Evolutionary conservation across 2,888 invertebrate genomes (phyloP).

Genomic region (Lasioglossum villosulum): DNA sequence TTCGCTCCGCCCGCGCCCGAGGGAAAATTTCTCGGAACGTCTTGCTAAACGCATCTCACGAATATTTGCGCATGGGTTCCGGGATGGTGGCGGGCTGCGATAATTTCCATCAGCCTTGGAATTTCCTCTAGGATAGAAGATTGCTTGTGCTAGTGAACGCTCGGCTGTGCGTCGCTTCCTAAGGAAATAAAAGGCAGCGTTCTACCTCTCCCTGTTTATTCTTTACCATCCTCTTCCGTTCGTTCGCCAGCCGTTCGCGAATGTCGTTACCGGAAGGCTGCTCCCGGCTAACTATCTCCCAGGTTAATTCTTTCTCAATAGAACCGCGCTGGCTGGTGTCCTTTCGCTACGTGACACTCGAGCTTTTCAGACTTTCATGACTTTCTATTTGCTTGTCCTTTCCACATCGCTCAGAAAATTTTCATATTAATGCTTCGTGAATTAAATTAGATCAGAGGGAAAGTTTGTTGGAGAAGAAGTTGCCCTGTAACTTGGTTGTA

Average conservation of each 20-base stretch:
- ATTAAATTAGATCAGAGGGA: neutral
- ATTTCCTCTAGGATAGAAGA: slow-evolving; percentile 40
- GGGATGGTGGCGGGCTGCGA: slow-evolving; percentile 22
- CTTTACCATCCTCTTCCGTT: slow-evolving; percentile 5
- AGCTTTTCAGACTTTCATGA: neutral
- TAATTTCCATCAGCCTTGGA: slow-evolving; percentile 49
- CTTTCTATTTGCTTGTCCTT: neutral
- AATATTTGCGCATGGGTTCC: slow-evolving; percentile 38
- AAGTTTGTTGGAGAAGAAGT: neutral
- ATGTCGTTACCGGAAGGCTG: slow-evolving; percentile 39
- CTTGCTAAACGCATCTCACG: slow-evolving; percentile 34
- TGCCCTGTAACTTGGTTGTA: neutral
- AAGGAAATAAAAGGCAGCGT: slow-evolving; percentile 13
- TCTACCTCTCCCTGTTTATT: slow-evolving; percentile 11
- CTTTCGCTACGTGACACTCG: neutral
- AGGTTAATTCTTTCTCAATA: slow-evolving; percentile 32
- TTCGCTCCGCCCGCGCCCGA: neutral
- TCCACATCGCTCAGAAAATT: neutral
- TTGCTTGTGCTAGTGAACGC: slow-evolving; percentile 23
- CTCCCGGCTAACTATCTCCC: slow-evolving; percentile 39
- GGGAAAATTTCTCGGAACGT: slow-evolving; percentile 18
- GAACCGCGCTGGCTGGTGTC: neutral
- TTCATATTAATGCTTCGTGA: neutral
- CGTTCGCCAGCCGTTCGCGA: slow-evolving; percentile 12
- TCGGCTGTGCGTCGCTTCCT: slow-evolving; percentile 7